A percentile compares a stretch with the other conserved stretches of the same genome.
Evolutionary conservation across 2,888 invertebrate species (phyloP).

Genomic region (Lasius fuliginosus): DNA sequence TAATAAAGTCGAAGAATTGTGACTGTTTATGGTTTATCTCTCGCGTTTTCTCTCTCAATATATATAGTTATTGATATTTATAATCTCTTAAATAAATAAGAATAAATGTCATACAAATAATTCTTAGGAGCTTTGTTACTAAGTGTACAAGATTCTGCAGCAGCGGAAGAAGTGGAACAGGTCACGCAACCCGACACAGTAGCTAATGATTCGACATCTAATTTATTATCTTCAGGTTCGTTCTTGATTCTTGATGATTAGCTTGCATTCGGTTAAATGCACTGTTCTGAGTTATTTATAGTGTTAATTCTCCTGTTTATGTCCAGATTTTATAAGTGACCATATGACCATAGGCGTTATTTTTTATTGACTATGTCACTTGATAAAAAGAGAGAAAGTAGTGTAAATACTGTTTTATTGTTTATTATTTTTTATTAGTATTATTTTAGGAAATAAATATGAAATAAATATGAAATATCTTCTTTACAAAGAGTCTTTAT

Average conservation of each 20-base stretch:
- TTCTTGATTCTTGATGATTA: constrained; percentile 55
- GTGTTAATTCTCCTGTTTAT: constrained; percentile 48
- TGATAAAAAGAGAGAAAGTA: not conserved
- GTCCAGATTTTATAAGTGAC: constrained; percentile 51
- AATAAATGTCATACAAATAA: constrained; percentile 29
- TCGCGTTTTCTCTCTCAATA: not conserved
- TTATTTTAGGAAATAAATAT: constrained; percentile 42
- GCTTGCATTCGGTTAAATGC: constrained; percentile 66
- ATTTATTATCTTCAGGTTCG: constrained; percentile 91
- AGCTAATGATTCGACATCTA: constrained; percentile 88
- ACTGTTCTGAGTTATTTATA: constrained; percentile 59
- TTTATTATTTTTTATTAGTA: not conserved
- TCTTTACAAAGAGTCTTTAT: not conserved
- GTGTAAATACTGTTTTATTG: constrained; percentile 27
- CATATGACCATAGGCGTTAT: constrained; percentile 22
- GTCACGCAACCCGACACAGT: constrained; percentile 87
- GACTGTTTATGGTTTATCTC: constrained; percentile 30
- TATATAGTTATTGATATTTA: not conserved
- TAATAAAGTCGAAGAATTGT: not conserved
- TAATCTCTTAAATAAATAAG: not conserved
- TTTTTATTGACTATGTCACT: not conserved
- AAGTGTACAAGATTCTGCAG: constrained; percentile 93
- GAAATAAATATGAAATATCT: constrained; percentile 11
- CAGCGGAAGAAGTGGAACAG: constrained; percentile 91
- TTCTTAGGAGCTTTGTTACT: constrained; percentile 90